A percentile compares a stretch with the other conserved stretches of the same genome.
Conservation (phyloP, 2,113 vertebrate species). For the Misgurnus mizolepis region DNA sequence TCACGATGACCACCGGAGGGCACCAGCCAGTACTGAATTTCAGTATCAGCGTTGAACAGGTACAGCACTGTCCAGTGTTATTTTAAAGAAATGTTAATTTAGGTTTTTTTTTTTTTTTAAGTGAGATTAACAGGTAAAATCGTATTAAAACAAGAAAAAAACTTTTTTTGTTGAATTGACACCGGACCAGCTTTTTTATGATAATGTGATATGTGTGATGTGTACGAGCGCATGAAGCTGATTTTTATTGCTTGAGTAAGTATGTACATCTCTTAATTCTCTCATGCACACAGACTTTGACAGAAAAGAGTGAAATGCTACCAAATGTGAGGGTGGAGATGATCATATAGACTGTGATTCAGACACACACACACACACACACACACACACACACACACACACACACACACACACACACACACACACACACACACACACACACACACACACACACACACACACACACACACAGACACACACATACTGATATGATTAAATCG, state of each 20-base stretch:
- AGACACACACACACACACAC: neutral
- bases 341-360: neutral
- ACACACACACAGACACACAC: neutral
- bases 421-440: neutral
- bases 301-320: slow-evolving; percentile 11
- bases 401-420: neutral
- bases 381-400: too few species aligned
- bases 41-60: too few species aligned
- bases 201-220: neutral
- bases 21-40: neutral
- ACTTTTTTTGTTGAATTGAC: neutral
- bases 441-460: neutral
- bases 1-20: neutral
- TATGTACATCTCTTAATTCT: slow-evolving; percentile 9
- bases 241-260: neutral
- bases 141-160: too few species aligned
- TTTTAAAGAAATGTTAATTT: too few species aligned
- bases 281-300: slow-evolving; percentile 18
- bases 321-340: slow-evolving; percentile 3
- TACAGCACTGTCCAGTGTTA: neutral
- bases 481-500: neutral
- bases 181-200: neutral
- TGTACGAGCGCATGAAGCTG: neutral
- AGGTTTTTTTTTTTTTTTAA: too few species aligned
- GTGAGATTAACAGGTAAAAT: too few species aligned